These are phyloP conservation scores for Zeugodacus cucurbitae DNA, from an alignment of 1,140 invertebrate species.

Conservation along the genomic window DNA sequence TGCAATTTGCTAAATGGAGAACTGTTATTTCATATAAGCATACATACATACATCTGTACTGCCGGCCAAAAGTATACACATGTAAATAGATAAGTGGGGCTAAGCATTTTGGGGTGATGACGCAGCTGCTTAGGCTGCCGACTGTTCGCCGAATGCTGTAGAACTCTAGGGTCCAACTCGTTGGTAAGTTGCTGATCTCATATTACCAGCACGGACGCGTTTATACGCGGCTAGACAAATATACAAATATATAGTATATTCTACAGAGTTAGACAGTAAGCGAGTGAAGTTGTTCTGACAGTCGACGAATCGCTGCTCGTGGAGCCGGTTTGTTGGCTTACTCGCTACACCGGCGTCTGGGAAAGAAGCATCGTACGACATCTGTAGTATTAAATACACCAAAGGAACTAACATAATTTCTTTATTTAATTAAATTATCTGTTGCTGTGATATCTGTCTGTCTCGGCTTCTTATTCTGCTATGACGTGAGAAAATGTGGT, in stretches of 20 bases:
- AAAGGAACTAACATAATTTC: conserved; percentile 5
- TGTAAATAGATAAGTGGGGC: background rate
- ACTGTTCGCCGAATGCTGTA: background rate
- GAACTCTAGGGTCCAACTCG: background rate
- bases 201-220: background rate
- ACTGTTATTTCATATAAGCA: background rate
- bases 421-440: conserved; percentile 38
- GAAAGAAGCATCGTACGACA: background rate
- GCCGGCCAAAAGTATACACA: background rate
- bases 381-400: background rate
- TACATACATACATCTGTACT: background rate
- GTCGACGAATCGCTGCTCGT: background rate
- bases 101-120: background rate
- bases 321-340: conserved; percentile 15
- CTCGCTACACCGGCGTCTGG: background rate
- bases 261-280: background rate
- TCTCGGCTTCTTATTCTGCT: background rate
- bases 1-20: background rate
- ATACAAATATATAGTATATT: background rate
- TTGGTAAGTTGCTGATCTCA: background rate
- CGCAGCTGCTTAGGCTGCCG: background rate
- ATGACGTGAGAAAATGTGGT: conserved; percentile 33
- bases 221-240: background rate
- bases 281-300: background rate
- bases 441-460: conserved; percentile 1